Evolutionary conservation across 1,140 invertebrate genomes (phyloP), one percentile per base, ranked within the genome.

Genomic region (Euura lappo): DNA sequence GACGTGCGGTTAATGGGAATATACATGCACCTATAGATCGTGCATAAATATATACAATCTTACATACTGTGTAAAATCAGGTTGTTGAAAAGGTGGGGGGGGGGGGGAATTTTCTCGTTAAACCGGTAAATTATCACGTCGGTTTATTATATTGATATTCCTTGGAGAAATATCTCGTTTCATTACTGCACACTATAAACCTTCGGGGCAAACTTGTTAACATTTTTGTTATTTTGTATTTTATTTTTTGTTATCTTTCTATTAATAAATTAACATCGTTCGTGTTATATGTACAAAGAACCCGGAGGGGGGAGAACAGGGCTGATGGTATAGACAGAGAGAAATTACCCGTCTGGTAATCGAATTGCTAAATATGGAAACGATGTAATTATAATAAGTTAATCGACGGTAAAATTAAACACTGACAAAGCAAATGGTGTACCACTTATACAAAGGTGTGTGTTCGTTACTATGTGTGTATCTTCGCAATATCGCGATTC

Each of bases 321-420:
- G 28, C 28, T 28, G 28, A 28, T 28, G 28, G 28, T 28, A 28
- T 28, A 28, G 28, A 28, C 28, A 28, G 28, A 28, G 28, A 28
- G 28, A 28, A 28, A 28, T 68, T 68, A 42, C 44, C 28, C 28
- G 66, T 11, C 4, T 8, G 66, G 44, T 28, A 28, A 68, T 28
- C 66, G 66, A 4, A 68, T 44, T 42, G 13, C 66, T 44, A 68
- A 68, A 68, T 68, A 44, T 42, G 66, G 44, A 68, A 68, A 68
- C 28, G 66, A 68, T 68, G 66, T 68, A 68, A 68, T 68, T 68
- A 68, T 68, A 28, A 28, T 44, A 44, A 68, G 66, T 68, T 68
- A 68, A 68, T 68, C 42, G 66, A 44, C 66, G 13, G 3, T 28
- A 60, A 60, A 60, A 60, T 60, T 60, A 60, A 8, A 60, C 13